Evolutionary conservation across 2,888 invertebrate species (phyloP).

Genomic region (Noctua fimbriata): DNA sequence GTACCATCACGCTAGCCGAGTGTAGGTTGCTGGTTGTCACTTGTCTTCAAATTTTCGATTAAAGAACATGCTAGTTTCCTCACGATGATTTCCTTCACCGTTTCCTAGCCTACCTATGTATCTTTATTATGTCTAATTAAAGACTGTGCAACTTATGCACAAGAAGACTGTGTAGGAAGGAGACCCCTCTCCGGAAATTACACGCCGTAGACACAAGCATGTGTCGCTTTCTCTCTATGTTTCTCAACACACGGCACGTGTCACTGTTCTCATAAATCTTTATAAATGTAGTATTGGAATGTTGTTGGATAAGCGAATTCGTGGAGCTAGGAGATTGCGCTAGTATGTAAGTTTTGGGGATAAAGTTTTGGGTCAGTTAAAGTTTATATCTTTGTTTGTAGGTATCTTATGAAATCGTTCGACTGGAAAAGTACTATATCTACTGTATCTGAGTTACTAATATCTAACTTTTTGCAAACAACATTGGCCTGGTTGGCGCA

Average conservation of each 20-base stretch:
- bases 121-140: background rate
- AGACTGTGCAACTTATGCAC: background rate
- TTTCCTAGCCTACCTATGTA: background rate
- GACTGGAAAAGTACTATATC: background rate
- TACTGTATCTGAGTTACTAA: background rate
- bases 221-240: slow-evolving; percentile 24
- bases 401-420: background rate
- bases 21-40: background rate
- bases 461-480: background rate
- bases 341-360: slow-evolving; percentile 15
- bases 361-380: slow-evolving; percentile 31
- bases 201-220: slow-evolving; percentile 21
- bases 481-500: background rate
- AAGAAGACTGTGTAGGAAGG: background rate
- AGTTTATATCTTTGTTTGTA: slow-evolving; percentile 32
- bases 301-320: slow-evolving; percentile 1
- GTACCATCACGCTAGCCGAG: background rate
- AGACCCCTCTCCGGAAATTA: slow-evolving; percentile 39
- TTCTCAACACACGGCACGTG: slow-evolving; percentile 20
- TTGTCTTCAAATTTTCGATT: background rate
- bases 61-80: background rate
- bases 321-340: background rate
- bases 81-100: background rate
- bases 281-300: slow-evolving; percentile 3
- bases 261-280: background rate